These are phyloP conservation scores for Eubasilissa splendida DNA, from an alignment of 2,888 invertebrate species.

Conservation along the genomic window DNA sequence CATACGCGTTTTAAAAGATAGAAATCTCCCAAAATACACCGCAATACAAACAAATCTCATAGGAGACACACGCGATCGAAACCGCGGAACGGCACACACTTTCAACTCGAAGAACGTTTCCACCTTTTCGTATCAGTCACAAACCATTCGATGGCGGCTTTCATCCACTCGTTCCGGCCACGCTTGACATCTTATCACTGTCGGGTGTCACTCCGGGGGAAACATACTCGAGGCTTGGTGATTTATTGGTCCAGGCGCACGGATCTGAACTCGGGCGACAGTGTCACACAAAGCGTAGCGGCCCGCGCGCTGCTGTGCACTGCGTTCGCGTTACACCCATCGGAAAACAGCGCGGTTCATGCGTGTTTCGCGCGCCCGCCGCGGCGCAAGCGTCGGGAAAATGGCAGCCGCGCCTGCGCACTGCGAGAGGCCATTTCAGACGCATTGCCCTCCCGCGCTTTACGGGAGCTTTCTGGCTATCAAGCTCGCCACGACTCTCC, in stretches of 20 bases:
- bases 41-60: conserved; percentile 41
- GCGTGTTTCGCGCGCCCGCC: conserved; percentile 37
- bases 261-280: conserved; percentile 57
- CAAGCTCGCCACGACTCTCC: background rate
- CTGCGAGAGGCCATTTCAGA: conserved; percentile 14
- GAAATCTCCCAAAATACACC: conserved; percentile 37
- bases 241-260: conserved; percentile 50
- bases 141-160: background rate
- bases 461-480: conserved; percentile 38
- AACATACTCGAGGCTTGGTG: conserved; percentile 14
- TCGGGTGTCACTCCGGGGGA: conserved; percentile 19
- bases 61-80: conserved; percentile 34
- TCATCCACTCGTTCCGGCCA: conserved; percentile 8
- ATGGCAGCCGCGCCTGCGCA: conserved; percentile 51
- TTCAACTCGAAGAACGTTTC: background rate
- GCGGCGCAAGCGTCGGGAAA: conserved; percentile 45
- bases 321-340: conserved; percentile 51
- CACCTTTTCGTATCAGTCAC: background rate
- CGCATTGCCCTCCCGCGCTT: conserved; percentile 42
- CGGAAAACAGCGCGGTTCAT: conserved; percentile 53
- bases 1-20: conserved; percentile 20
- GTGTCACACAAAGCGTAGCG: conserved; percentile 58
- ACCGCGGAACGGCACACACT: conserved; percentile 13
- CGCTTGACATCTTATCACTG: conserved; percentile 26
- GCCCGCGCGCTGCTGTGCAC: conserved; percentile 59